Conservation (phyloP, 1,140 invertebrate species). For the Scaptomyza pallida region DNA sequence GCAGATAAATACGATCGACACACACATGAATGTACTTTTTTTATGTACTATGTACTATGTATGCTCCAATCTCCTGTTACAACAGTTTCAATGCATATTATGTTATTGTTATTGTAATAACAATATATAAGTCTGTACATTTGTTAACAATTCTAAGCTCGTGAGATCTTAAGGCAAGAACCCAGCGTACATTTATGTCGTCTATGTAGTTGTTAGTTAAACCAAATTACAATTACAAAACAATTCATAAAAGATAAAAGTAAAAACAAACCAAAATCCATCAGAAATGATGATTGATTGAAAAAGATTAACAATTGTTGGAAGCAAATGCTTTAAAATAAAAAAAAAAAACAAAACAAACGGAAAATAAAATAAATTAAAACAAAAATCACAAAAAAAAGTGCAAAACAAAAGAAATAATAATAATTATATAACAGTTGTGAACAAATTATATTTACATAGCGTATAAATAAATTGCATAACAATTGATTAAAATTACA, state of each 20-base stretch:
- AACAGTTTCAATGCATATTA: constrained; percentile 41
- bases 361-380: constrained; percentile 24
- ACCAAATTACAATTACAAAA: constrained; percentile 62
- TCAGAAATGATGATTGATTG: constrained; percentile 46
- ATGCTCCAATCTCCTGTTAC: constrained; percentile 48
- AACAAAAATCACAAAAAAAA: constrained; percentile 7
- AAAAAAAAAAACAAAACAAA: constrained; percentile 51
- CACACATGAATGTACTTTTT: not conserved
- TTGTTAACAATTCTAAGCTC: constrained; percentile 71
- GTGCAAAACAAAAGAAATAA: constrained; percentile 45
- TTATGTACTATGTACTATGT: constrained; percentile 27
- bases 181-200: constrained; percentile 49
- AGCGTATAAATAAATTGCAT: constrained; percentile 81
- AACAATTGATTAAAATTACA: constrained; percentile 78
- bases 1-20: constrained; percentile 1
- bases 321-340: constrained; percentile 76
- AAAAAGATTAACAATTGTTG: constrained; percentile 63
- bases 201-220: constrained; percentile 60
- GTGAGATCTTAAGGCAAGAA: constrained; percentile 36
- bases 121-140: constrained; percentile 73
- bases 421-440: constrained; percentile 80
- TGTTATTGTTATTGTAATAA: constrained; percentile 62
- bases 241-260: too few species aligned
- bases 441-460: constrained; percentile 82
- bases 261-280: constrained; percentile 44